phyloP scores from a whole-genome alignment of 2,888 invertebrate genomes.

The Brenthis daphne region DNA sequence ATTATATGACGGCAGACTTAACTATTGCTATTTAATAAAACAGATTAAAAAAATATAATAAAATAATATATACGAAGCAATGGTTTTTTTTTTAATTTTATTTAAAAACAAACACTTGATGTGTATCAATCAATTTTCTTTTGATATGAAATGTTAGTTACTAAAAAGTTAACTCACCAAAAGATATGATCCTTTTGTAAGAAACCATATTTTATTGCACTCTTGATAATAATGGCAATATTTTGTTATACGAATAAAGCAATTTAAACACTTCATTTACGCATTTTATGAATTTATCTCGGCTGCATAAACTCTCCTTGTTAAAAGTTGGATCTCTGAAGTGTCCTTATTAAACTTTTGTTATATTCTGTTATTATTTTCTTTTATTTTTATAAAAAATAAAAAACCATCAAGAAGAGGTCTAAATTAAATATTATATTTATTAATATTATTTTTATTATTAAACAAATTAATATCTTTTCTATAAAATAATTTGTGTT shows the following conservation, averaged over 20 bases:
- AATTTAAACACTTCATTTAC: conserved; percentile 7
- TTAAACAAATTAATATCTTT: too few relatives aligned
- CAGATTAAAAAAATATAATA: too few relatives aligned
- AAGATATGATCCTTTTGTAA: too few relatives aligned
- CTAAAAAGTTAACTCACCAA: too few relatives aligned
- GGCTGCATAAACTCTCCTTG: conserved; percentile 58
- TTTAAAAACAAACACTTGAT: too few relatives aligned
- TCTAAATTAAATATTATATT: not conserved
- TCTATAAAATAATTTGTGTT: too few relatives aligned
- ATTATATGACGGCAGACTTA: conserved; percentile 17
- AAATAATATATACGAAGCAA: not conserved
- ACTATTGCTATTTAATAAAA: conserved; percentile 16
- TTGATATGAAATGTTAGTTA: too few relatives aligned
- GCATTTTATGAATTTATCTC: conserved; percentile 15
- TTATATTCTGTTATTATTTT: conserved; percentile 45
- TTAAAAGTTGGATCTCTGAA: conserved; percentile 60
- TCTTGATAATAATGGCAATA: too few relatives aligned
- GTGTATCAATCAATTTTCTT: too few relatives aligned
- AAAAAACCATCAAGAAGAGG: conserved; percentile 31
- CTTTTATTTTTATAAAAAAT: conserved; percentile 46
- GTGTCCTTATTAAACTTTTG: conserved; percentile 59
- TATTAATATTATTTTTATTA: too few relatives aligned
- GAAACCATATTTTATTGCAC: too few relatives aligned
- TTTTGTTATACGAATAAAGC: not conserved
- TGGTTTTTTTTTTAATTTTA: not conserved